These are phyloP conservation scores for Amphipoea oculea DNA, from an alignment of 2,888 invertebrate genomes.

Conservation along the genomic window DNA sequence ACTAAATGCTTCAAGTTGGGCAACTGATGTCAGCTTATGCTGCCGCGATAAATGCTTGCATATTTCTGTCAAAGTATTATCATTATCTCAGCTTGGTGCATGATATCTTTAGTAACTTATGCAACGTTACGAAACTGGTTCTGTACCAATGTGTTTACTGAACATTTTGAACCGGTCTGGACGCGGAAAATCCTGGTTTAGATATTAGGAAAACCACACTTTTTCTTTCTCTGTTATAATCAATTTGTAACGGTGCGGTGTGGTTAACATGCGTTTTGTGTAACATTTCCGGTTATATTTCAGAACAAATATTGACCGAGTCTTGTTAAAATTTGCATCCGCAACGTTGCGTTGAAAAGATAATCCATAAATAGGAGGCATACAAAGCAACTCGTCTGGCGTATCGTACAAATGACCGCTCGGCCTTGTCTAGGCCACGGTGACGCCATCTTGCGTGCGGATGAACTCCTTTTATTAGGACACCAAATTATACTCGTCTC, in stretches of 20 bases:
- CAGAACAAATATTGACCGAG: constrained; percentile 39
- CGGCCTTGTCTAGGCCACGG: constrained; percentile 90
- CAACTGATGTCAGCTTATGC: constrained; percentile 53
- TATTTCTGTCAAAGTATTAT: constrained; percentile 65
- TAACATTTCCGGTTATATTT: constrained; percentile 44
- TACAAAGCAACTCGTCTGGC: constrained; percentile 85
- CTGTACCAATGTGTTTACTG: constrained; percentile 43
- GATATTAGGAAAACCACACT: constrained; percentile 50
- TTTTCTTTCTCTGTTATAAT: constrained; percentile 42
- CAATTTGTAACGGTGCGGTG: constrained; percentile 20
- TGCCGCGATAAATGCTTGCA: constrained; percentile 54
- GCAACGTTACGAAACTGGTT: constrained; percentile 62
- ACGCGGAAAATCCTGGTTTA: constrained; percentile 55
- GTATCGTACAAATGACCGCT: constrained; percentile 88
- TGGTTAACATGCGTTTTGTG: constrained; percentile 24
- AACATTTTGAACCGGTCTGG: constrained; percentile 47
- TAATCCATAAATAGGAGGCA: constrained; percentile 75
- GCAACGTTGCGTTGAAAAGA: constrained; percentile 71
- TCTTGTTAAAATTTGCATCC: constrained; percentile 65
- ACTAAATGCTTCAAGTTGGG: constrained; percentile 48
- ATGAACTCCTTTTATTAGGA: constrained; percentile 86
- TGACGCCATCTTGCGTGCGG: constrained; percentile 88
- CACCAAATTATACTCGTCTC: constrained; percentile 81
- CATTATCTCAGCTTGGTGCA: constrained; percentile 57
- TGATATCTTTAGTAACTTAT: constrained; percentile 59